Percentiles rank a stretch among this genome's conserved stretches.
Conservation (phyloP, 2,113 vertebrate genomes). For the Osmerus mordax region DNA sequence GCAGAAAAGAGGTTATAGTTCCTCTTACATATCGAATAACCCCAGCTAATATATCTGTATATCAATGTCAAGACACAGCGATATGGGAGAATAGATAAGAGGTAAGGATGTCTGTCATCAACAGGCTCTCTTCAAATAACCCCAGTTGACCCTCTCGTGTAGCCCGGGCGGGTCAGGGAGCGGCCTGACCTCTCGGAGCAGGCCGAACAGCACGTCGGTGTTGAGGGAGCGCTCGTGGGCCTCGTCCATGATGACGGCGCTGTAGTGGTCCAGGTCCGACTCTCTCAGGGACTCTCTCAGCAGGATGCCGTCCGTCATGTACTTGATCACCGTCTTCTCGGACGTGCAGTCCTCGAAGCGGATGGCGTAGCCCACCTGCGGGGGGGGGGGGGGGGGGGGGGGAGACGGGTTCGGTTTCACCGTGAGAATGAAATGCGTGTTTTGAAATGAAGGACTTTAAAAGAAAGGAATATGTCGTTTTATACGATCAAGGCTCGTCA, state of each 20-base stretch:
- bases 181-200: constrained; percentile 85
- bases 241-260: constrained; percentile 98
- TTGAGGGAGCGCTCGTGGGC: constrained; percentile 96
- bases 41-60: too few relatives aligned
- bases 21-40: too few relatives aligned
- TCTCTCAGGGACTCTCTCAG: constrained; percentile 95
- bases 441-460: not conserved
- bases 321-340: constrained; percentile 93
- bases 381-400: constrained; percentile 9
- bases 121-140: not conserved
- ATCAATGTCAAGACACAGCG: too few relatives aligned
- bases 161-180: not conserved
- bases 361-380: constrained; percentile 94
- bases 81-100: too few relatives aligned
- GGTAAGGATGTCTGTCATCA: too few relatives aligned
- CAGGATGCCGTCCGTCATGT: constrained; percentile 98
- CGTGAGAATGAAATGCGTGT: not conserved
- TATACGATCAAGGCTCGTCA: too few relatives aligned
- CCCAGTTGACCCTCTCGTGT: not conserved
- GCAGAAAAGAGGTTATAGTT: too few relatives aligned
- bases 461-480: too few relatives aligned
- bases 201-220: constrained; percentile 95
- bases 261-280: constrained; percentile 96
- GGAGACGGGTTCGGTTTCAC: not conserved
- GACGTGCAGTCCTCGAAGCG: constrained; percentile 98